These are phyloP conservation scores for Urocyon cinereoargenteus DNA, from an alignment of 2,797 vertebrate genomes.

Conservation along the genomic window DNA sequence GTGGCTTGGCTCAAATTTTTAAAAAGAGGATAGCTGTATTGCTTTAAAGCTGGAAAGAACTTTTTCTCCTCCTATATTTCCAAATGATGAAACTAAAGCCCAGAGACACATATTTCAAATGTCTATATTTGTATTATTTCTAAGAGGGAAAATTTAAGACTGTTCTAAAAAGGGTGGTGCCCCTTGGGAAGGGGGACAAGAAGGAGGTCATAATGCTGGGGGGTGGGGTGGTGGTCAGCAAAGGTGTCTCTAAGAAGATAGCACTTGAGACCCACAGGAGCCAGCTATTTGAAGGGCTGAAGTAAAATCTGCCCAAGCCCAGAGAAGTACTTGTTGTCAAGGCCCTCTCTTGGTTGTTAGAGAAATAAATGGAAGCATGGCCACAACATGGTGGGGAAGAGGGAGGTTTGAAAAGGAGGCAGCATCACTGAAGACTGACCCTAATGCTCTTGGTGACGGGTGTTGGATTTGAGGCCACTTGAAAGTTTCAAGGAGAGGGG, in stretches of 20 bases:
- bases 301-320: background rate
- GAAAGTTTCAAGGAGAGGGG: background rate
- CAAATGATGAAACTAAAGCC: background rate
- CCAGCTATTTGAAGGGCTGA: background rate
- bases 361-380: background rate
- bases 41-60: background rate
- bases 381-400: rapidly evolving
- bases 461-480: background rate
- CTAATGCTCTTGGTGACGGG: rapidly evolving
- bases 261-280: background rate
- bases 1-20: background rate
- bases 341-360: background rate
- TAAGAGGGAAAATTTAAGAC: background rate
- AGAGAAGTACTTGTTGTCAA: background rate
- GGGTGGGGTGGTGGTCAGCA: background rate
- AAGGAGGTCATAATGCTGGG: background rate
- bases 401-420: background rate
- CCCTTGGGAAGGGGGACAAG: background rate
- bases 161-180: background rate
- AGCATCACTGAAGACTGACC: background rate
- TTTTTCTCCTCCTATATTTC: background rate
- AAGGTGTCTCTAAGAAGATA: background rate
- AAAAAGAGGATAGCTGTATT: background rate
- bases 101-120: background rate
- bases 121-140: background rate